Percentiles rank a stretch among this genome's conserved stretches.
Conservation (phyloP, 2,113 vertebrate species). For the Taxidea taxus region DNA sequence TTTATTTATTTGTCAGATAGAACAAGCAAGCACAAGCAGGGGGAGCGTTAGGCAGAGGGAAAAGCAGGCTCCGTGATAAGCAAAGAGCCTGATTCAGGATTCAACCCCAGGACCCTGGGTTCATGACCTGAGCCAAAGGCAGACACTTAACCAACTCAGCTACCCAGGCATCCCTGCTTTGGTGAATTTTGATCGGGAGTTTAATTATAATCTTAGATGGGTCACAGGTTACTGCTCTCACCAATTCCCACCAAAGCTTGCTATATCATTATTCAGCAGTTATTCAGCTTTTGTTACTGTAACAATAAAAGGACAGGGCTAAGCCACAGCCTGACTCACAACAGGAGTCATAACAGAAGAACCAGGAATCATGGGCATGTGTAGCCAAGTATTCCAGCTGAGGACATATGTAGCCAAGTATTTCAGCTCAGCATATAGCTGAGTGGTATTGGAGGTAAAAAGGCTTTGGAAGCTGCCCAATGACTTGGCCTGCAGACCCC, state of each 20-base stretch:
- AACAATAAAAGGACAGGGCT: conserved; percentile 10
- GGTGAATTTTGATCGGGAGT: neutral
- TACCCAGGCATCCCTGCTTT: neutral
- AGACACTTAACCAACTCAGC: neutral
- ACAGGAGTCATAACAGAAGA: neutral
- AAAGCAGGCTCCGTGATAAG: too few species aligned
- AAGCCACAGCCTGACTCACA: conserved; percentile 18
- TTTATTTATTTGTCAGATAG: too few species aligned
- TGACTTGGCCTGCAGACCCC: neutral
- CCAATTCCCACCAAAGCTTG: neutral
- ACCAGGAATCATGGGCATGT: neutral
- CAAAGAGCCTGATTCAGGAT: neutral
- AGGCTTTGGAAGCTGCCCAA: neutral
- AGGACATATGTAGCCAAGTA: neutral
- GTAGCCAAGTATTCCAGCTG: neutral
- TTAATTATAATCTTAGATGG: neutral
- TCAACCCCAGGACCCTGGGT: neutral
- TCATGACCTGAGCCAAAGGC: neutral
- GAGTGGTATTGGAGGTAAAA: neutral
- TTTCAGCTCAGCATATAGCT: neutral
- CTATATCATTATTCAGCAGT: neutral
- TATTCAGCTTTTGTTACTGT: neutral
- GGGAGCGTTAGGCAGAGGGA: too few species aligned
- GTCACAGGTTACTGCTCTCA: neutral
- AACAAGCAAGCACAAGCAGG: too few species aligned